These are phyloP conservation scores for Thera britannica DNA, from an alignment of 2,888 invertebrate species.

Conservation along the genomic window DNA sequence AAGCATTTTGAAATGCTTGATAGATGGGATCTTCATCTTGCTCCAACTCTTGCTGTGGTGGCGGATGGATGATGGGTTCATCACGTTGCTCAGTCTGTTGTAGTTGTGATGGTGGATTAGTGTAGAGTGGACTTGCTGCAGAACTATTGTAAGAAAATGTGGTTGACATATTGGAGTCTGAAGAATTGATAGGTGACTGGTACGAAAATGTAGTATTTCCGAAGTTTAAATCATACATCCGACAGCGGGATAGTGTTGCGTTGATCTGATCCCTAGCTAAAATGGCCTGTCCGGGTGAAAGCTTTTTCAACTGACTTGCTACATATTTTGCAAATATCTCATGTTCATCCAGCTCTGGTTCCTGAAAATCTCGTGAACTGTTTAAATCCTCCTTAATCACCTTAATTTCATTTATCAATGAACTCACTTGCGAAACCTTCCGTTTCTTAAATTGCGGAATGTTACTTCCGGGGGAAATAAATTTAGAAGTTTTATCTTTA, in stretches of 20 bases:
- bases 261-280: conserved; percentile 32
- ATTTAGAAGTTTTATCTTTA: too few relatives aligned
- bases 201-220: conserved; percentile 35
- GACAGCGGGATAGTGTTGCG: conserved; percentile 25
- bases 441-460: conserved; percentile 22
- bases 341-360: conserved; percentile 33
- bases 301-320: conserved; percentile 33
- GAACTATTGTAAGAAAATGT: too few relatives aligned
- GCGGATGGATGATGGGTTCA: too few relatives aligned
- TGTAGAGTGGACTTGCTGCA: too few relatives aligned
- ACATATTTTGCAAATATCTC: conserved; percentile 33
- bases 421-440: conserved; percentile 24
- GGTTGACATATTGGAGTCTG: conserved; percentile 27
- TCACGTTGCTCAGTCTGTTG: too few relatives aligned
- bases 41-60: too few relatives aligned
- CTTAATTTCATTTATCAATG: conserved; percentile 33
- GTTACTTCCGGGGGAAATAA: too few relatives aligned
- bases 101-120: too few relatives aligned
- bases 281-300: conserved; percentile 33
- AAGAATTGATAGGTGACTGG: conserved; percentile 35
- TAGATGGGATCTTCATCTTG: too few relatives aligned
- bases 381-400: conserved; percentile 33
- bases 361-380: conserved; percentile 30
- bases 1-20: too few relatives aligned
- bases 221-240: conserved; percentile 30